Percentiles rank a stretch among this genome's conserved stretches.
Conservation (phyloP, 30 jellyfish, hydroid and myxozoan species). For the Aurelia coerulea region DNA sequence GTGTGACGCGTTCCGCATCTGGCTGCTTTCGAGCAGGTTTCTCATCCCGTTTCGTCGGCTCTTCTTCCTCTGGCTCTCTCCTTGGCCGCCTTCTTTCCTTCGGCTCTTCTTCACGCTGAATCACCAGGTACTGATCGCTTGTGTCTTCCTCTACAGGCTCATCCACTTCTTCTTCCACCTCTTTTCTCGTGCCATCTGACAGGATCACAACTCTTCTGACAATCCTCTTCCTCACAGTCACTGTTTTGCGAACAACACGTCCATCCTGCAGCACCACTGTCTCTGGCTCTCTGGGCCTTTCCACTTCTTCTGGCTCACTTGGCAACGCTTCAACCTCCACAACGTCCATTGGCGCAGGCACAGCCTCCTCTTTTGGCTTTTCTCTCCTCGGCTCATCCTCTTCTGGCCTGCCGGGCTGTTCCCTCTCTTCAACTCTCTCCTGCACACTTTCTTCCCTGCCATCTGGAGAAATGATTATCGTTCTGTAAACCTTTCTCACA, state of each 20-base stretch:
- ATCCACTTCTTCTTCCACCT: constrained; percentile 55
- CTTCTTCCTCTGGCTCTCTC: constrained; percentile 20
- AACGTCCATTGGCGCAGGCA: background rate
- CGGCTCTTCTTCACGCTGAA: constrained; percentile 9
- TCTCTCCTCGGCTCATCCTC: constrained; percentile 16
- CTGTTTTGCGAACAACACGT: constrained; percentile 59
- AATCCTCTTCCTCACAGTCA: constrained; percentile 69
- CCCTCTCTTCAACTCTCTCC: constrained; percentile 57
- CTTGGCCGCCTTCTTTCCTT: background rate
- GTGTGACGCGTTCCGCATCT: constrained; percentile 13
- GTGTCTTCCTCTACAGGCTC: constrained; percentile 14
- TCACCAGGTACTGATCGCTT: constrained; percentile 27
- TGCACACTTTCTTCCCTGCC: constrained; percentile 63
- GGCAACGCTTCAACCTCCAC: constrained; percentile 16
- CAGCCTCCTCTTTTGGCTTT: background rate
- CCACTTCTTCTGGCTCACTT: background rate
- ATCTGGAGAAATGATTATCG: constrained; percentile 51
- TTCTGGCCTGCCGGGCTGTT: constrained; percentile 11
- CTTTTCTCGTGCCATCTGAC: constrained; percentile 79
- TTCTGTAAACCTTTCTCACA: constrained; percentile 56
- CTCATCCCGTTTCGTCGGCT: background rate
- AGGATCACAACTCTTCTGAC: constrained; percentile 50
- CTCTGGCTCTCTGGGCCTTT: constrained; percentile 21
- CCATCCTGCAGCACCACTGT: constrained; percentile 45
- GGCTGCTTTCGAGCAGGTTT: background rate